phyloP scores from a whole-genome alignment of 35 echinoderm and acorn worm genomes.

The Nesometra sesokonis region DNA sequence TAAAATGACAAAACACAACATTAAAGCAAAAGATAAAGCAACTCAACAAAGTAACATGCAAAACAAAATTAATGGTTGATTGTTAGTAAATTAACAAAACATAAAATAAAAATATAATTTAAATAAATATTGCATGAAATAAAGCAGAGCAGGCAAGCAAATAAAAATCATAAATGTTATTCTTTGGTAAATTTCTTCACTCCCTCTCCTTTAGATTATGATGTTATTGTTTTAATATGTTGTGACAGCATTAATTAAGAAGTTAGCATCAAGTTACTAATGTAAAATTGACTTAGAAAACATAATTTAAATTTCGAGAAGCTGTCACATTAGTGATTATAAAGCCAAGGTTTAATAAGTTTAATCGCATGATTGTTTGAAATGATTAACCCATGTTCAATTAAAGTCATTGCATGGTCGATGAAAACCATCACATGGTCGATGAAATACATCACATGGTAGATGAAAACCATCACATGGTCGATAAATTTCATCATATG shows the following conservation, averaged over 20 bases:
- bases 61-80: background rate
- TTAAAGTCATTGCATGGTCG: background rate
- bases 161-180: background rate
- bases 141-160: background rate
- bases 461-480: background rate
- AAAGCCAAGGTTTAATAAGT: too few species aligned
- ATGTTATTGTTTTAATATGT: too few species aligned
- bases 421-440: background rate
- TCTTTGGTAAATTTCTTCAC: background rate
- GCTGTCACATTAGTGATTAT: background rate
- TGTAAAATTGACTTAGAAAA: too few species aligned
- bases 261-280: too few species aligned
- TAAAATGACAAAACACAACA: background rate
- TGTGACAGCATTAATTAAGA: too few species aligned
- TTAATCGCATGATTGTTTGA: too few species aligned
- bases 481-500: too few species aligned
- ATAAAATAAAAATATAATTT: background rate
- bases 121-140: background rate
- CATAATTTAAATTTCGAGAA: too few species aligned
- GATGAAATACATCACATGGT: background rate
- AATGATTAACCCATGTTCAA: too few species aligned
- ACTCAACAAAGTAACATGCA: background rate
- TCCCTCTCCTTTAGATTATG: background rate
- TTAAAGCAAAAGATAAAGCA: background rate
- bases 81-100: background rate